Evolutionary conservation across 2,113 vertebrate species (phyloP), one percentile per base, ranked within the genome.

Genomic region (Pseudopodoces humilis): DNA sequence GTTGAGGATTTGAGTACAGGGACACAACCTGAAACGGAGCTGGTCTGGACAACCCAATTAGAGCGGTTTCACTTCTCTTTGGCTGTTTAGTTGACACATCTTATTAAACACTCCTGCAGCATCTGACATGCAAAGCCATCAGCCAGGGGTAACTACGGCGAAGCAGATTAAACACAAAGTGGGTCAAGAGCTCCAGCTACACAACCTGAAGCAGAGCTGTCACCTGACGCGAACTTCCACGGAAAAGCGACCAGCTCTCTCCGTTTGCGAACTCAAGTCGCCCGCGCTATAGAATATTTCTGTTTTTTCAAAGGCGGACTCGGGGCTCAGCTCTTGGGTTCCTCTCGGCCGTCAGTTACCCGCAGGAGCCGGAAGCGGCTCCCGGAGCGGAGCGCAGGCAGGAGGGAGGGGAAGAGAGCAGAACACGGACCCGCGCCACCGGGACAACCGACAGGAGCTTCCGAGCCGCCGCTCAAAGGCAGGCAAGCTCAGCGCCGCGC

Each of bases 51-150:
- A n/a, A 27, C 19, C 1, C 4, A 63, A 25, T 9, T 9, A 58
- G 27, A 67, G 22, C 49, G 19, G 25, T 55, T 64, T 55, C 53
- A 25, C 30, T 75, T n/a, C 46, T 52, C 62, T 68, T 2, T 2
- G n/a, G 11, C 28, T 18, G 39, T 39, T 74, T 2, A 33, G 13
- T 8, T 11, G 47, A 30, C 23, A 35, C 9, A 60, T 35, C 39
- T 39, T n/a, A 68, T 24, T 13, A 44, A 64, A 19, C 4, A 0
- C 16, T 55, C 30, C 52, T 9, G 31, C 33, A 3, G 52, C 6
- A 13, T 4, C n/a, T 5, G n/a, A 11, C 24, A 15, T 0, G 7
- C 3, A 8, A 11, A 13, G 49, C 62, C 44, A 3, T 4, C 58
- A 56, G 30, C 33, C 13, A 25, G 18, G 47, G 12, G 56, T 14